Evolutionary conservation across 37 sponge, comb jelly and placozoan species (phyloP), one percentile per base, ranked within the genome.

Genomic region (Halichondria panicea): DNA sequence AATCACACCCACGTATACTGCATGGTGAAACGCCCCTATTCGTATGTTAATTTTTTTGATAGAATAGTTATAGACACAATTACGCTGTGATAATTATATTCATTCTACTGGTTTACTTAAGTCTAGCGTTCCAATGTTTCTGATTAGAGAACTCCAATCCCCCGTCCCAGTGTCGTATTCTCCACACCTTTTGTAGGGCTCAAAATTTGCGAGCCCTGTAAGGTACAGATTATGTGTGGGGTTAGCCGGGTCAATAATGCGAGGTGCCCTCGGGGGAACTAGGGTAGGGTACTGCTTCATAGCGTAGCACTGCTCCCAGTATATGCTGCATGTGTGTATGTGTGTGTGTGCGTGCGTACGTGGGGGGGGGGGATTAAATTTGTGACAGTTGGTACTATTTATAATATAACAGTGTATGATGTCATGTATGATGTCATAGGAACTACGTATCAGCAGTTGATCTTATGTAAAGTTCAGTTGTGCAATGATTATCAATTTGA

Each of bases 211-310:
- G 8, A 91, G 55, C 4, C 87, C 91, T 39, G 75, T 76, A 31
- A 18, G 30, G 62, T 91, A 91, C 21, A 91, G 73, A 66, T 91
- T 86, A 52, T 91, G 81, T 68, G 77, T 64, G 33, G 91, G 91
- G 60, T 91, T 86, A 30, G 87, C 91, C 39, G 86, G 86, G 45
- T 91, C 91, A n/a, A 86, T 25, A 32, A 91, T 86, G 40, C 68
- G 88, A 35, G 91, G 91, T 8, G 61, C 43, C 21, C 52, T 57
- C 25, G 61, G 43, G 0, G 55, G 40, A 30, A 63, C 40, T n/a
- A 81, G 54, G 32, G 42, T 40, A 5, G 64, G 65, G 28, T 81
- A 81, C 31, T 63, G 65, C 22, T 28, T 42, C 64, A 72, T 40
- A 42, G 65, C 40, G 40, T 84, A 84, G 48, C 65, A 76, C 6